A percentile compares a stretch with the other conserved stretches of the same genome.
These are phyloP conservation scores for Chloropsis cyanopogon DNA, from an alignment of 2,113 vertebrate species.

Conservation along the genomic window DNA sequence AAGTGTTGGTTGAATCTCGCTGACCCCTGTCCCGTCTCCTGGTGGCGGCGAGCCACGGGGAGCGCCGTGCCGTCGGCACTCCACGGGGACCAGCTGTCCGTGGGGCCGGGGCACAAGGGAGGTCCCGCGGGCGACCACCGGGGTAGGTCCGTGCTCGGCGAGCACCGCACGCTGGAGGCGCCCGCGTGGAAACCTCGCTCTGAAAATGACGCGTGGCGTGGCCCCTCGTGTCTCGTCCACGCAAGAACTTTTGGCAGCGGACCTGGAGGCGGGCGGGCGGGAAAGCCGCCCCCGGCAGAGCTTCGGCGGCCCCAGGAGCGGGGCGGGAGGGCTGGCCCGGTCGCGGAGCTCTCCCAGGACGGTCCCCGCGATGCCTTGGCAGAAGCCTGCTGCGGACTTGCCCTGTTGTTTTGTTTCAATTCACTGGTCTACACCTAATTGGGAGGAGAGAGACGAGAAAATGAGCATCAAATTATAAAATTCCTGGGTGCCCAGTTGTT, in stretches of 20 bases:
- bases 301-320: background rate
- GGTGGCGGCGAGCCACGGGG: background rate
- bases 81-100: background rate
- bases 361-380: background rate
- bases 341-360: background rate
- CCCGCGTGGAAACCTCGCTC: background rate
- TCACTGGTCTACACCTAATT: conserved; percentile 31
- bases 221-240: background rate
- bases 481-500: conserved; percentile 22
- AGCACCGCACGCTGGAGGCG: background rate
- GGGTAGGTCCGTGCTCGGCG: background rate
- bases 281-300: background rate
- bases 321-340: background rate
- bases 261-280: background rate
- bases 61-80: background rate
- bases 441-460: conserved; percentile 16
- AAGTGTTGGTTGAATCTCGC: background rate
- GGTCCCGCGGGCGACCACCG: background rate
- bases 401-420: conserved; percentile 21
- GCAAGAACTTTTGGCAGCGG: background rate
- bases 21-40: background rate
- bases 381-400: background rate
- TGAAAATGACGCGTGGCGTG: background rate
- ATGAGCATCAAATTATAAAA: conserved; percentile 21
- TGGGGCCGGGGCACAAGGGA: background rate